Base-by-base conservation (phyloP, 1,140 invertebrate genomes). In the Achatina immaculata region DNA sequence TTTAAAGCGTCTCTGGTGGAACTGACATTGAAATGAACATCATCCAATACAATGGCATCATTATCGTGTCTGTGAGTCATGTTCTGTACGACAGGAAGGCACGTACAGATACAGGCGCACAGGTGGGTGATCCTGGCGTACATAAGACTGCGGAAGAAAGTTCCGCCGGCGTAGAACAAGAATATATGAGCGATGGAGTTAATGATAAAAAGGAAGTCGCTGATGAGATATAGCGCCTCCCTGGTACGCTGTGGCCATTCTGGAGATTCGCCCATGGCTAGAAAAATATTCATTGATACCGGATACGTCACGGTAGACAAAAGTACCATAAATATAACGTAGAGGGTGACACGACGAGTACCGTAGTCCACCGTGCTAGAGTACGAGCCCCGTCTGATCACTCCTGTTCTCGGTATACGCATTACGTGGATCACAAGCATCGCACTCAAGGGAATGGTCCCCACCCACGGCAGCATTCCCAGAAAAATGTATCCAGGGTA, bases 111-210 rank as follows among this genome's bases (percentile, higher is more conserved):
- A 28, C 51, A 77, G 1, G 75, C 38, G 38, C 75, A 77, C 4
- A 77, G 31, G 36, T 65, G 65, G 19, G 43, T 77, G 7, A 77
- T 65, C 9, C 75, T 28, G 40, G 21, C 75, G 34, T 77, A 65
- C 75, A 77, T 62, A 31, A 77, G 48, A 43, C 75, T 77, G 1
- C 75, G 31, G 55, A 77, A 77, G 75, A 48, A 77, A 24, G 51
- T 62, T 19, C 75, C 75, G 21, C 75, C 75, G 38, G 58, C 51
- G 58, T 55, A 77, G 19, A 77, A 65, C 21, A 77, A 38, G 48
- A 77, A 77, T 9, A 77, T 77, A 31, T 77, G 75, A 28, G 75
- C 75, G 34, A 77, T 77, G 45, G 40, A 65, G 58, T 77, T 77
- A 34, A 77, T 40, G 36, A 77, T 77, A 38, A 77, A 77, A 1